These are phyloP conservation scores for Eilema griseolum DNA, from an alignment of 2,888 invertebrate genomes.

Conservation along the genomic window DNA sequence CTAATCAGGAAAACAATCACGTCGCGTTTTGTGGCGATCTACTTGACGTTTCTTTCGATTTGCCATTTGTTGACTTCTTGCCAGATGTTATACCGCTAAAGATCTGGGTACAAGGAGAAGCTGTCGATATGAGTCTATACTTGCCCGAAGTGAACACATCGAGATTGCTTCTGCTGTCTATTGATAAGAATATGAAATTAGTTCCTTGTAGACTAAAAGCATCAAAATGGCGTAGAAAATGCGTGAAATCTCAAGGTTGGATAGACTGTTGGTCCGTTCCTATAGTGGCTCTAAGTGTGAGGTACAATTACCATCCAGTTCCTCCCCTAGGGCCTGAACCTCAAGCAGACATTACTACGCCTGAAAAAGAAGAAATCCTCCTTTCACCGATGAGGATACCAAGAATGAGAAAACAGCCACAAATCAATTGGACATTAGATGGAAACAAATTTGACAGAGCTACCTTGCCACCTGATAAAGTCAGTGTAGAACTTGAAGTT, in stretches of 20 bases:
- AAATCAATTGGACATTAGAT: conserved; percentile 89
- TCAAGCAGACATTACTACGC: conserved; percentile 97
- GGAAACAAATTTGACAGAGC: conserved; percentile 95
- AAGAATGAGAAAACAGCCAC: conserved; percentile 90
- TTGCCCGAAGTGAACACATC: conserved; percentile 97
- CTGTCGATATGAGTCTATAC: conserved; percentile 95
- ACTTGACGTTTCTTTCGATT: conserved; percentile 96
- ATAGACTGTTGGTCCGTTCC: conserved; percentile 98
- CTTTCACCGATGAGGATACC: conserved; percentile 97
- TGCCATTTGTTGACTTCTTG: conserved; percentile 97
- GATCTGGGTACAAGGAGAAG: conserved; percentile 98
- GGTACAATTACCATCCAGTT: conserved; percentile 96
- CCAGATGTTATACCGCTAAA: conserved; percentile 95
- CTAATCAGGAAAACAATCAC: conserved; percentile 97
- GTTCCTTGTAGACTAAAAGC: conserved; percentile 88
- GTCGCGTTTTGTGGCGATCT: conserved; percentile 97
- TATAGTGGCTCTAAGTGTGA: conserved; percentile 96
- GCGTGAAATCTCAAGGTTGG: conserved; percentile 92
- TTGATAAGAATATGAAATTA: conserved; percentile 96
- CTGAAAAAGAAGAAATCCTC: conserved; percentile 97
- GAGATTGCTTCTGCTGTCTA: conserved; percentile 92
- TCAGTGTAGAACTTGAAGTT: conserved; percentile 97
- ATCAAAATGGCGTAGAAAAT: conserved; percentile 94
- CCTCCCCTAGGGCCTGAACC: conserved; percentile 95
- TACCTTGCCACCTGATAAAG: conserved; percentile 94